Percentiles rank a stretch among this genome's conserved stretches.
phyloP scores from a whole-genome alignment of 2,797 vertebrate genomes.

The Threskiornis aethiopicus region DNA sequence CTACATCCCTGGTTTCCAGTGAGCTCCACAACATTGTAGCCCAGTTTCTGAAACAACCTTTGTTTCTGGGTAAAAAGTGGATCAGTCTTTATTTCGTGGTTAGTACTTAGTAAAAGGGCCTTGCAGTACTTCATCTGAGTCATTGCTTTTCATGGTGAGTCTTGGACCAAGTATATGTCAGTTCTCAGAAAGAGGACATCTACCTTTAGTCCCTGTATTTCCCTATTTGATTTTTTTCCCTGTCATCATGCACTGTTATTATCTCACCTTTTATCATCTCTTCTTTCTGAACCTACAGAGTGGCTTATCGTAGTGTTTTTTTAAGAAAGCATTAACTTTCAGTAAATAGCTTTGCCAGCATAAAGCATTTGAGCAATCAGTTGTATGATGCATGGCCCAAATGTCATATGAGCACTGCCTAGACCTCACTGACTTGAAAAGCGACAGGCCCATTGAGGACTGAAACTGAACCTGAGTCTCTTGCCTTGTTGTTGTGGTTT shows the following conservation, averaged over 20 bases:
- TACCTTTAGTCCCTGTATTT: background rate
- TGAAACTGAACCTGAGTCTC: background rate
- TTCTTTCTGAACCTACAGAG: background rate
- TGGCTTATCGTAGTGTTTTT: background rate
- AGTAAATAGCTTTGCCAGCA: background rate
- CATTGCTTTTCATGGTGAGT: background rate
- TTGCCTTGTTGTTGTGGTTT: background rate
- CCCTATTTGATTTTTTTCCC: background rate
- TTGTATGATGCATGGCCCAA: background rate
- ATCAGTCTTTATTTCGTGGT: background rate
- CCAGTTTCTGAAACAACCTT: background rate
- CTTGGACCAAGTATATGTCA: background rate
- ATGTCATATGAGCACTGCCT: background rate
- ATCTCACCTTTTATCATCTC: background rate
- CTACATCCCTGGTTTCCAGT: background rate
- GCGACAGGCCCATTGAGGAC: fast-evolving
- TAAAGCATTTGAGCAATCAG: background rate
- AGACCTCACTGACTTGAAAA: background rate
- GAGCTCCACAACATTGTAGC: background rate
- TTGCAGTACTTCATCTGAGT: background rate
- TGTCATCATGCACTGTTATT: background rate
- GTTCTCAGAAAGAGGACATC: background rate
- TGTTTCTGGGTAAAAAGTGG: background rate
- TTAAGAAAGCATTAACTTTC: background rate
- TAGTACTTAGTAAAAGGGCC: background rate